These are phyloP conservation scores for Drosophila bocqueti DNA, from an alignment of 1,140 invertebrate genomes.

Conservation along the genomic window DNA sequence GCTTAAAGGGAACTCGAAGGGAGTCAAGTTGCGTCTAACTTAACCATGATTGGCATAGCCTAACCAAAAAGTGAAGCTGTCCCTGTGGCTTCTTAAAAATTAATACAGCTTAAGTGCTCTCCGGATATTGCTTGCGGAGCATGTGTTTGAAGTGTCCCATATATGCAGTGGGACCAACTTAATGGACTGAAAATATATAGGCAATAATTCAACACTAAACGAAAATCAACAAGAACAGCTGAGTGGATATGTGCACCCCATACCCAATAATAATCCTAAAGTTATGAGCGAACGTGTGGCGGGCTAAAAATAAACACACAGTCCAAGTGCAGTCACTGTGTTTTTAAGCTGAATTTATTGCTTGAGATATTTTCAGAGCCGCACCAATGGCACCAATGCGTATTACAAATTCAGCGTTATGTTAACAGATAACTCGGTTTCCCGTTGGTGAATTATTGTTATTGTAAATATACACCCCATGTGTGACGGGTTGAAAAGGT, in stretches of 20 bases:
- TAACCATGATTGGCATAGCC: not conserved
- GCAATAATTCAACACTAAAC: not conserved
- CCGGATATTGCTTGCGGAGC: not conserved
- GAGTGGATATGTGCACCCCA: not conserved
- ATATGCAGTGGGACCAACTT: not conserved
- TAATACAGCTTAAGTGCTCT: constrained; percentile 5
- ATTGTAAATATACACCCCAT: not conserved
- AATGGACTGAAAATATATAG: constrained; percentile 5
- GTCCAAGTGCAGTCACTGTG: constrained; percentile 15
- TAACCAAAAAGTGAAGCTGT: not conserved
- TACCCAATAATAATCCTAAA: constrained; percentile 16
- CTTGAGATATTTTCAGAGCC: constrained; percentile 15
- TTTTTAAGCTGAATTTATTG: constrained; percentile 18
- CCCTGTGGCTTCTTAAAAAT: not conserved
- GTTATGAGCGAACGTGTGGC: constrained; percentile 10
- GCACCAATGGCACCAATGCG: not conserved
- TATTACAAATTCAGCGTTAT: constrained; percentile 12
- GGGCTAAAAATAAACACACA: constrained; percentile 16
- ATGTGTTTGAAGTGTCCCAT: not conserved
- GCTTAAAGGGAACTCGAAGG: not conserved
- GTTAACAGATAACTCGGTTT: constrained; percentile 8
- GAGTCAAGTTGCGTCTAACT: not conserved
- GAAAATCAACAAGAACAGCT: constrained; percentile 12
- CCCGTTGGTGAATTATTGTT: not conserved
- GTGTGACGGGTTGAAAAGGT: not conserved